These are phyloP conservation scores for Caenorhabditis auriculariae DNA, from an alignment of 2,888 invertebrate genomes.

Conservation along the genomic window DNA sequence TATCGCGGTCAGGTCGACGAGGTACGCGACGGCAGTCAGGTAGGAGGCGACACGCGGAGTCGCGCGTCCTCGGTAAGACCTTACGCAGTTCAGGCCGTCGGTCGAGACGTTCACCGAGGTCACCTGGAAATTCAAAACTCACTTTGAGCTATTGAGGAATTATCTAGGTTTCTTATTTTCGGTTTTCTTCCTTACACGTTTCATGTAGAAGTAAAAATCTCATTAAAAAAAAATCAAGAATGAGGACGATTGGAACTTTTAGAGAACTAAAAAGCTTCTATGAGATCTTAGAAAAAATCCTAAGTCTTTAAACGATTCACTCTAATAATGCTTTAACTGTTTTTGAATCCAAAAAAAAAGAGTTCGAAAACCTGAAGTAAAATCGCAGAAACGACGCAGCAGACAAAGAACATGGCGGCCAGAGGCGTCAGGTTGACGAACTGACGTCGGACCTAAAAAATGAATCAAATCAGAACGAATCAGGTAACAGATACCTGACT, in stretches of 20 bases:
- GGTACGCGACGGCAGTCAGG: slow-evolving; percentile 41
- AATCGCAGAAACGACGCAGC: slow-evolving; percentile 45
- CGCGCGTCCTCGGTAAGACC: slow-evolving; percentile 24
- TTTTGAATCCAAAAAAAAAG: background rate
- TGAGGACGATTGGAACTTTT: no score
- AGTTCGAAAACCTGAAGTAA: slow-evolving; percentile 24
- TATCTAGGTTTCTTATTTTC: background rate
- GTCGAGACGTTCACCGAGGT: slow-evolving; percentile 36
- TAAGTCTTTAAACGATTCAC: no score
- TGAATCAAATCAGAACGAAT: background rate
- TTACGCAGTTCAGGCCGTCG: slow-evolving; percentile 47
- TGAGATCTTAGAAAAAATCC: no score
- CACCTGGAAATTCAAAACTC: slow-evolving; percentile 18
- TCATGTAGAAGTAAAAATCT: no score
- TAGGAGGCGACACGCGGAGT: slow-evolving; percentile 28
- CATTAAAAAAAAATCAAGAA: no score
- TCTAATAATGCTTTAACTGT: background rate
- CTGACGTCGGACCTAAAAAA: slow-evolving; percentile 49
- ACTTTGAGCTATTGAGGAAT: background rate
- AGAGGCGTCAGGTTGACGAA: slow-evolving; percentile 56
- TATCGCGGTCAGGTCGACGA: slow-evolving; percentile 46
- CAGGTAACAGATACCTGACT: slow-evolving; percentile 31
- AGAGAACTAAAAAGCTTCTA: no score
- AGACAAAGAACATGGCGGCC: slow-evolving; percentile 44
- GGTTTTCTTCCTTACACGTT: background rate